Percentiles rank a stretch among this genome's conserved stretches.
These are phyloP conservation scores for Balanococcus diminutus DNA, from an alignment of 2,888 invertebrate species.

Conservation along the genomic window DNA sequence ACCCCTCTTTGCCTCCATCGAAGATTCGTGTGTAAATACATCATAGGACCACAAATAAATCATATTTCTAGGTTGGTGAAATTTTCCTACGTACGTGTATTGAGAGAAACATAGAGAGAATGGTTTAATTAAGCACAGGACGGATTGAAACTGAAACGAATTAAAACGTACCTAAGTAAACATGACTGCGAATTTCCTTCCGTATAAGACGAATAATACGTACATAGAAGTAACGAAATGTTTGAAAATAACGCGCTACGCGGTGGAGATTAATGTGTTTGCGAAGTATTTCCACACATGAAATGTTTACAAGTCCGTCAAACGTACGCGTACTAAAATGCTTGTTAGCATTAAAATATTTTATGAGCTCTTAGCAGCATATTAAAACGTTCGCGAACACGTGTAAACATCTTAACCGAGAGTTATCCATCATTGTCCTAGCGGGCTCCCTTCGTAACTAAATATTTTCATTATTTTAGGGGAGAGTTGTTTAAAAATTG, in stretches of 20 bases:
- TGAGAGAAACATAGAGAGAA: neutral
- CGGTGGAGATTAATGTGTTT: slow-evolving; percentile 22
- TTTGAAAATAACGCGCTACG: neutral
- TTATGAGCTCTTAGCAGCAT: slow-evolving; percentile 24
- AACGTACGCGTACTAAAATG: neutral
- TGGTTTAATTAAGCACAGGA: neutral
- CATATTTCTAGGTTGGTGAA: too few species aligned
- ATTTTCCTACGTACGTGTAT: too few species aligned
- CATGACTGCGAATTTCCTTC: neutral
- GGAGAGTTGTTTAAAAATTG: too few species aligned
- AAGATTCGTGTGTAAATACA: too few species aligned
- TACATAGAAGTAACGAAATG: neutral
- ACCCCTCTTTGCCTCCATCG: too few species aligned
- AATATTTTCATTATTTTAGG: slow-evolving; percentile 8
- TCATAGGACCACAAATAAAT: too few species aligned
- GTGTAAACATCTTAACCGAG: slow-evolving; percentile 21
- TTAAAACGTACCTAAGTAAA: neutral
- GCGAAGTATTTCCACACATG: slow-evolving; percentile 22
- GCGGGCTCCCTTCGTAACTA: neutral
- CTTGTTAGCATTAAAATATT: slow-evolving; percentile 35
- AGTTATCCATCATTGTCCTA: slow-evolving; percentile 27
- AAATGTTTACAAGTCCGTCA: slow-evolving; percentile 37
- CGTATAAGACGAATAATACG: neutral
- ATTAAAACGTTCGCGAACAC: slow-evolving; percentile 31
- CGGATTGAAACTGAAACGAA: neutral